Percentiles rank a stretch among this genome's conserved stretches.
These are phyloP conservation scores for Cephonodes hylas DNA, from an alignment of 2,888 invertebrate genomes.

Conservation along the genomic window DNA sequence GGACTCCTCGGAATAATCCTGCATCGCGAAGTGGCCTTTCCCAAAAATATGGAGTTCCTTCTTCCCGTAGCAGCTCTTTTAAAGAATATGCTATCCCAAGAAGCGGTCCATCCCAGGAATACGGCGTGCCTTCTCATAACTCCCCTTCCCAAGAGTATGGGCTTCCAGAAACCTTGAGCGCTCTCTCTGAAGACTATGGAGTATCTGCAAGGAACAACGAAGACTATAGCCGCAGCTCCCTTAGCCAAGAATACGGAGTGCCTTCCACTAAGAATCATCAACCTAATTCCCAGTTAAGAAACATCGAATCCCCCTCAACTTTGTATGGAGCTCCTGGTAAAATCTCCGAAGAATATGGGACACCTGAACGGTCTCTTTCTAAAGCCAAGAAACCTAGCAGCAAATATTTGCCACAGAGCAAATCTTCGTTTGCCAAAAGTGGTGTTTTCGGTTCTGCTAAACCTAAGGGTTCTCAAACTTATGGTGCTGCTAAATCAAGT, in stretches of 20 bases:
- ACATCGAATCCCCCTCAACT: not conserved
- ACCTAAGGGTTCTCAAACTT: conserved; percentile 31
- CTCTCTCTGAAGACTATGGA: conserved; percentile 12
- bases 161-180: not conserved
- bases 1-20: conserved; percentile 35
- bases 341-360: not conserved
- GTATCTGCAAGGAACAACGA: not conserved
- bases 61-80: not conserved
- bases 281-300: not conserved
- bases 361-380: not conserved
- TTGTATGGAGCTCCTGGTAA: not conserved
- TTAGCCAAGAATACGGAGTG: conserved; percentile 51
- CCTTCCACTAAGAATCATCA: conserved; percentile 27
- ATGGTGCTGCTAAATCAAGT: conserved; percentile 43
- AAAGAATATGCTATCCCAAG: conserved; percentile 5
- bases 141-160: conserved; percentile 17
- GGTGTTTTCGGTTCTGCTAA: conserved; percentile 48
- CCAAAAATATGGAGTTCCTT: conserved; percentile 11
- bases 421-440: conserved; percentile 19
- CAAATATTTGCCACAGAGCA: not conserved
- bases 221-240: conserved; percentile 23
- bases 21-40: conserved; percentile 13
- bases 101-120: conserved; percentile 27
- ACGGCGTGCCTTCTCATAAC: conserved; percentile 26
- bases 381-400: not conserved